phyloP scores from a whole-genome alignment of 2,797 vertebrate genomes.

The Melanogrammus aeglefinus region DNA sequence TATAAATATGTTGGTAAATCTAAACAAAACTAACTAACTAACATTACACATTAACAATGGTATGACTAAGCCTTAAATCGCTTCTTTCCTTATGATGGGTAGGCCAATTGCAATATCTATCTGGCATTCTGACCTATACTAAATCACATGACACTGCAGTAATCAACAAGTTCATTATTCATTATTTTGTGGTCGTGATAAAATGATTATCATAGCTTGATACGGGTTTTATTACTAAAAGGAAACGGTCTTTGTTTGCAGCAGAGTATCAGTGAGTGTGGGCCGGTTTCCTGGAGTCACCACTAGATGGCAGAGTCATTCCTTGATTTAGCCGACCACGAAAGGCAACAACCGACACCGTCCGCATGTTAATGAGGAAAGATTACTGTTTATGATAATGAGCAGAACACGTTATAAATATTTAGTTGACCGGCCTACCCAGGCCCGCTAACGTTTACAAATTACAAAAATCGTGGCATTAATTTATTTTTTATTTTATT shows the following conservation, averaged over 20 bases:
- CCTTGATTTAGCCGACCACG: slow-evolving; percentile 11
- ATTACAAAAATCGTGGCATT: background rate
- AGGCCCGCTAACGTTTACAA: background rate
- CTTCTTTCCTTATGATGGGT: background rate
- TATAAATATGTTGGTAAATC: background rate
- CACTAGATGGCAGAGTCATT: slow-evolving; percentile 61
- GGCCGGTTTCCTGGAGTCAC: slow-evolving; percentile 7
- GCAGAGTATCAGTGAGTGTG: background rate
- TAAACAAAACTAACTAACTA: background rate
- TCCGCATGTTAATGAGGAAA: background rate
- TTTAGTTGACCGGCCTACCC: background rate
- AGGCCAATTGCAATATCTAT: background rate
- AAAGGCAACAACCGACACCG: background rate
- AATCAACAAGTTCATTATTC: background rate
- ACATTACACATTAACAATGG: background rate
- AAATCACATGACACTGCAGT: background rate
- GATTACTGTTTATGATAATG: background rate
- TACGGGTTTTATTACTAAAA: background rate
- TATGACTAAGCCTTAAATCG: background rate
- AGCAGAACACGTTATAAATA: background rate
- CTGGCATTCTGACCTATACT: background rate
- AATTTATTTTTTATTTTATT: too few relatives aligned
- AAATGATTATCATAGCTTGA: background rate
- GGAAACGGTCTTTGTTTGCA: background rate
- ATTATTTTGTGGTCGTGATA: background rate